Evolutionary conservation across 2,113 vertebrate genomes (phyloP).

Genomic region (Phylloscopus trochiloides): DNA sequence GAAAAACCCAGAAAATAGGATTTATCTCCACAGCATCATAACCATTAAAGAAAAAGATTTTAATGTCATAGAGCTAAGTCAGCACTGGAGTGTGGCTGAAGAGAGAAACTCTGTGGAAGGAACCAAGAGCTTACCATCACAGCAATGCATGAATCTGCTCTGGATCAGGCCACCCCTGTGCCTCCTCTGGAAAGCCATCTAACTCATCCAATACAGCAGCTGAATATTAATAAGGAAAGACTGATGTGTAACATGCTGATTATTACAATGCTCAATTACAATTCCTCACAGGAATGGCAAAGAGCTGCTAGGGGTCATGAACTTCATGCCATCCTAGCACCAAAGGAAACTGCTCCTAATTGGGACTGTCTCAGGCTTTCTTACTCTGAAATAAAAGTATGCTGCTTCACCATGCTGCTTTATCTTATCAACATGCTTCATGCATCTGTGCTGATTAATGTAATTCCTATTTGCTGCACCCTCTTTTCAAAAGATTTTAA

Average conservation of each 20-base stretch:
- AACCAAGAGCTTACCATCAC: background rate
- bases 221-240: background rate
- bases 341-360: background rate
- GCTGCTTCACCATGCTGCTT: background rate
- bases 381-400: background rate
- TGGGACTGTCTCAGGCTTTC: background rate
- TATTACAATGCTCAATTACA: background rate
- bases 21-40: background rate
- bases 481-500: background rate
- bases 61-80: background rate
- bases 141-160: background rate
- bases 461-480: background rate
- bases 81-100: background rate
- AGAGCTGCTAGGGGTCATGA: background rate
- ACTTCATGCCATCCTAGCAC: background rate
- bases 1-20: background rate
- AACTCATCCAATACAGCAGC: background rate
- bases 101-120: background rate
- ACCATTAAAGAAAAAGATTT: background rate
- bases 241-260: background rate
- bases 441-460: background rate
- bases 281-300: background rate
- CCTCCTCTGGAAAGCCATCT: background rate
- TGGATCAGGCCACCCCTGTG: too few species aligned
- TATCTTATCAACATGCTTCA: background rate